Base-by-base conservation (phyloP, 1,140 invertebrate genomes). In the Tribolium madens region DNA sequence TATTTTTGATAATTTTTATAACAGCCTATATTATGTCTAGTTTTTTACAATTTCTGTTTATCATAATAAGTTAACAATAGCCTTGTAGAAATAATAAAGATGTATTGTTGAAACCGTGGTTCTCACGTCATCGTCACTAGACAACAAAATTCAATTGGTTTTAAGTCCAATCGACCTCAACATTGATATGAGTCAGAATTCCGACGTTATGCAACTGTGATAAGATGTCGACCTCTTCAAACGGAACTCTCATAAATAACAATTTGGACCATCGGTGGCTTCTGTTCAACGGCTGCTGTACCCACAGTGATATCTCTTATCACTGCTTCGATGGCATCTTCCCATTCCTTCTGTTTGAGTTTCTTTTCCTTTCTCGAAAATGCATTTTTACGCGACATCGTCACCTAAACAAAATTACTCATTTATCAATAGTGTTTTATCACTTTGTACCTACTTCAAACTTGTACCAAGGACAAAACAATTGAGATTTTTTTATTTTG, bases 161-260 rank as follows among this genome's bases (percentile, higher is more conserved):
- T 42, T 42, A 2, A 42, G 36, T 42, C 7, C 36, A 42, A 9
- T 42, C 36, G 36, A 42, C 4, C 36, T 42, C 36, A 10, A n/a
- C 3, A 42, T 9, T 42, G 36, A 42, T 42, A 42, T 42, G 36
- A 9, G 36, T 42, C 21, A 26, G 57, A 64, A 64, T 64, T 12
- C 57, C 57, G 21, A 64, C 12, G 57, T 64, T 64, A 64, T 64
- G 57, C 57, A 64, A 64, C 7, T 33, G 7, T 13, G 57, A 64
- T 64, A 64, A 64, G 31, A 64, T 64, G 57, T 64, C 31, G 57
- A 64, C 57, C 57, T 64, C 17, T 33, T 64, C 52, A 73, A 57
- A 94, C 92, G 1, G 92, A 93, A 42, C 92, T 92, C 84, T 96
- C 94, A 84, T 96, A 96, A 84, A 95, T 93, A 74, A 95, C 91